Evolutionary conservation across 1,140 invertebrate genomes (phyloP), one percentile per base, ranked within the genome.

Genomic region (Drosophila sucinea): DNA sequence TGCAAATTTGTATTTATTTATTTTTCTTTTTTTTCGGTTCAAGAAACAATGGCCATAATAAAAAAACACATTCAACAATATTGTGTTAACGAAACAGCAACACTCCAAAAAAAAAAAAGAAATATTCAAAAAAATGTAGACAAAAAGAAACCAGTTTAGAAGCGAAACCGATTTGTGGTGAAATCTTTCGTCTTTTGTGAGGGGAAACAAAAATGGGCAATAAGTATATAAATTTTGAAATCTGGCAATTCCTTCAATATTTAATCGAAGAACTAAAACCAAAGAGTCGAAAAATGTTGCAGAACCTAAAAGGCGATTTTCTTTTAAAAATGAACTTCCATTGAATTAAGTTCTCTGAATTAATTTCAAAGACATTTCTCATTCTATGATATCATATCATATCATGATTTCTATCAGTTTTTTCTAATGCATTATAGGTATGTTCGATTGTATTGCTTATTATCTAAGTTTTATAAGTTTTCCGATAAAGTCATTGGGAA

Each of bases 1-100:
- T 51, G 44, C 44, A 51, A 51, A 51, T 51, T 47, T 47, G 7
- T 47, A 10, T 10, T 38, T 38, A 38, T 17, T 17, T 17, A 17
- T 17, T 17, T 35, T 35, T 7, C 8, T 4, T 33, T 33, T 33
- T 4, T 35, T 38, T 38, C 4, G 2, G 8, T 38, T 38, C 17
- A 44, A 10, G 25, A 51, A 51, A 51, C 25, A 51, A 51, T 51
- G 44, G 44, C 23, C 44, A 27, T 25, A 51, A 51, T 51, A 51
- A 51, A 51, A 51, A 51, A 51, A 27, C 7, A 51, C 23, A 51
- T 47, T 47, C 44, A 51, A 51, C 44, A 51, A 51, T 51, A 27
- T 51, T 51, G 44, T 51, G 27, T 51, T 51, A 51, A 51, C 44
- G 10, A 51, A 51, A 51, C 44, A 51, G 3, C 7, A 51, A 25